Evolutionary conservation across 2,888 invertebrate species (phyloP), one percentile per base, ranked within the genome.

Genomic region (Alentia gelatinosa): DNA sequence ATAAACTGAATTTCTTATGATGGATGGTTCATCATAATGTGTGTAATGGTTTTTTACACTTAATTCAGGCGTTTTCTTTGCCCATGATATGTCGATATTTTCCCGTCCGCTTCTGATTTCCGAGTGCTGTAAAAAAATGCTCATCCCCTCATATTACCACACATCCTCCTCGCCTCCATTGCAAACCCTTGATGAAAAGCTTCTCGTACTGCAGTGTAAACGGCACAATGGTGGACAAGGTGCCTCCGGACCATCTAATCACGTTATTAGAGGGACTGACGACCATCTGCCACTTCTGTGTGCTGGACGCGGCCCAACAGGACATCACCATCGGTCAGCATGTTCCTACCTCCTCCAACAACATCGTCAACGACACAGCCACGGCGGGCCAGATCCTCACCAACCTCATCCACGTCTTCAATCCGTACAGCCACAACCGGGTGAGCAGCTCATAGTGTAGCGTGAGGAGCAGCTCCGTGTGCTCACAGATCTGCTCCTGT

Each of bases 321-420:
- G 90, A 90, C 89, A 95, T 96, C 39, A 94, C 95, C 68, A 94
- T 96, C 68, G 95, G 95, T 75, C 94, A 95, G 89, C 94, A 94
- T 56, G 93, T 94, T 23, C 95, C 95, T 15, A 93, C 94, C 30
- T 92, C 92, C 97, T 97, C 95, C 95, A 96, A 91, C 92, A 96
- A 96, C 37, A 96, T 97, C 42, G 93, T 93, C 74, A 92, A 93
- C 47, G 94, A 95, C 84, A 94, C 95, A 26, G 94, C 94, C 74
- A 95, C 95, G 0, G 95, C 96, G 0, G 97, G 97, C 0, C 98
- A 98, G 94, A 97, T 98, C 91, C 97, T 98, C 93, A 98, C 97
- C 94, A 98, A 98, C 95, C 97, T 98, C 63, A 97, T 98, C 89
- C 98, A 98, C 95, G 98, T 98, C 1, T 98, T 98, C 95, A 97